These are phyloP conservation scores for Ellobium chinense DNA, from an alignment of 2,888 invertebrate genomes.

Conservation along the genomic window DNA sequence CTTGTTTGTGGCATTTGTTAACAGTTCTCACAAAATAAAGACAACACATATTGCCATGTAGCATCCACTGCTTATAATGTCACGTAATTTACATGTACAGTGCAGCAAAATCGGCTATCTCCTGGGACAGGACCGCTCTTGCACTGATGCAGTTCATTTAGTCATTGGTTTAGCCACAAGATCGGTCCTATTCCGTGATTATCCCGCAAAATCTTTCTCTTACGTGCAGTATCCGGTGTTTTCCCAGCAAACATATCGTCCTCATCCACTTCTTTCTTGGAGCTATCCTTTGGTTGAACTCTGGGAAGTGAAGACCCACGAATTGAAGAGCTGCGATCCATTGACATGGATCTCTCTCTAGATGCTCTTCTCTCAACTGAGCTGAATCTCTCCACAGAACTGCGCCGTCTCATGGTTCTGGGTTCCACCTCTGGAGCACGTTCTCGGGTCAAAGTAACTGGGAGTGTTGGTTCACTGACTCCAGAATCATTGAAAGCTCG, in stretches of 20 bases:
- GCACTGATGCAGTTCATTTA: too few relatives aligned
- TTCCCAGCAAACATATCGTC: conserved; percentile 36
- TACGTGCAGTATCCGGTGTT: conserved; percentile 50
- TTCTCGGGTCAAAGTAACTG: conserved; percentile 64
- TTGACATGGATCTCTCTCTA: conserved; percentile 35
- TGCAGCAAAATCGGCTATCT: too few relatives aligned
- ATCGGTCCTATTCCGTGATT: too few relatives aligned
- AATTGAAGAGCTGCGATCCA: conserved; percentile 38
- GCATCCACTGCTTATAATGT: too few relatives aligned
- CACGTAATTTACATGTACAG: too few relatives aligned
- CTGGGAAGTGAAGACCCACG: too few relatives aligned
- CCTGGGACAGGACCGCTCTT: too few relatives aligned
- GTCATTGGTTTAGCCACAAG: too few relatives aligned
- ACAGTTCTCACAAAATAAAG: too few relatives aligned
- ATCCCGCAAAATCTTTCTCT: background rate
- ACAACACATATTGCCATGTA: too few relatives aligned
- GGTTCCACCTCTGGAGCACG: conserved; percentile 34
- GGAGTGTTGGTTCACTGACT: conserved; percentile 95
- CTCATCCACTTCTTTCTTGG: conserved; percentile 39
- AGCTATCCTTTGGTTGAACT: conserved; percentile 24
- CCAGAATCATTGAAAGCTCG: conserved; percentile 98
- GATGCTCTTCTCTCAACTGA: conserved; percentile 43
- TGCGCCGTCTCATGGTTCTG: conserved; percentile 43
- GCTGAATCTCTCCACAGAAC: conserved; percentile 49
- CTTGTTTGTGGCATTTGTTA: too few relatives aligned